phyloP scores from a whole-genome alignment of 2,888 invertebrate species.

The Macaria notata region DNA sequence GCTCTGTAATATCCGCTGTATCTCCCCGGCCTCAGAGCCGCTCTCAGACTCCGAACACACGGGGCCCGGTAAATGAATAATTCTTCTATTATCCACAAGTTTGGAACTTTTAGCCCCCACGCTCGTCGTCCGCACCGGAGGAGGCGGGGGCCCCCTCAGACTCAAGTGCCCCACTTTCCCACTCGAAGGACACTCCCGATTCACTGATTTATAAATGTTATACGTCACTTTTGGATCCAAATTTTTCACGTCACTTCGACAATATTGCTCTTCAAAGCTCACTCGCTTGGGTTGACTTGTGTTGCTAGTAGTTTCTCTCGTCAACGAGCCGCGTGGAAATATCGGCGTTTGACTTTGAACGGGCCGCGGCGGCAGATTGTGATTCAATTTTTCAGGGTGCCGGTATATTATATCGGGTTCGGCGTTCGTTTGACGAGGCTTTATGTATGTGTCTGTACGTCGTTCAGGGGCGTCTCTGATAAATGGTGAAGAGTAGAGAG shows the following conservation, averaged over 20 bases:
- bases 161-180: slow-evolving; percentile 33
- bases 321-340: slow-evolving; percentile 48
- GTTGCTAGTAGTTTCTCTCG: slow-evolving; percentile 34
- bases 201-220: slow-evolving; percentile 34
- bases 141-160: slow-evolving; percentile 52
- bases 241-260: slow-evolving; percentile 31
- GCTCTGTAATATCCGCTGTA: slow-evolving; percentile 83
- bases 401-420: slow-evolving; percentile 58
- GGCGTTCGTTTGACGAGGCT: slow-evolving; percentile 37
- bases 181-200: slow-evolving; percentile 29
- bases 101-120: slow-evolving; percentile 46
- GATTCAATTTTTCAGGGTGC: slow-evolving; percentile 53
- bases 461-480: slow-evolving; percentile 60
- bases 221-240: slow-evolving; percentile 35
- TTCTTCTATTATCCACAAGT: slow-evolving; percentile 44
- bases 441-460: slow-evolving; percentile 63
- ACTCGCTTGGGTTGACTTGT: slow-evolving; percentile 53
- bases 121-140: slow-evolving; percentile 68
- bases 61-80: slow-evolving; percentile 35
- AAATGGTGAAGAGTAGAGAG: slow-evolving; percentile 52
- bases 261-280: slow-evolving; percentile 56
- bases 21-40: slow-evolving; percentile 88
- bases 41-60: slow-evolving; percentile 85
- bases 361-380: slow-evolving; percentile 36
- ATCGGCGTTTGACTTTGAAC: slow-evolving; percentile 40